Evolutionary conservation across 2,113 vertebrate species (phyloP), one percentile per base, ranked within the genome.

Genomic region (Nettapus auritus): DNA sequence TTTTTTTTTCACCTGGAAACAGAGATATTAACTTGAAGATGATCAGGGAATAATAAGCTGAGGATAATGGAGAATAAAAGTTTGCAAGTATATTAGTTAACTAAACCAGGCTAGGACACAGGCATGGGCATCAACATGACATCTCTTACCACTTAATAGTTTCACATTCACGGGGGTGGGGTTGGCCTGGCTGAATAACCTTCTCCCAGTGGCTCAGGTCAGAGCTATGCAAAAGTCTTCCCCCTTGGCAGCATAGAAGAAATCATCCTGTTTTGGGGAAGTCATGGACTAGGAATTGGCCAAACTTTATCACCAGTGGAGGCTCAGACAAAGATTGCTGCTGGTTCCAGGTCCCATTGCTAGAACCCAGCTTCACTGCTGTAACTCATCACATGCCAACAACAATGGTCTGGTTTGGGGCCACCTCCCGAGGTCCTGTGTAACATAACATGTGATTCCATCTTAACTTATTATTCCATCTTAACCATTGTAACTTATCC

Each of bases 361-460:
- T 78, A 28, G 44, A 73, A n/a, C 20, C 9, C 13, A 14, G 5
- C 2, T 20, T 88, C 56, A 11, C 23, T 52, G n/a, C 50, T 55
- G 7, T 25, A 70, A 25, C 3, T 21, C 34, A 62, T 33, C 55
- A 76, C 25, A 29, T 29, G 19, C 17, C 46, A 55, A 0, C 46
- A 55, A 0, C 0, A 0, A 14, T 70, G 29, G 6, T 18, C 85
- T 2, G 0, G 57, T 8, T 16, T 11, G 19, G n/a, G 68, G 8
- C 8, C 19, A 29, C 16, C 25, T 93, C 56, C 11, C 3, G 3
- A 28, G 52, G 17, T 70, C 60, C 31, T 18, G 17, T 57, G 22
- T 46, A 15, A 12, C 25, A 29, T 80, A 62, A 90, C 48, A 78
- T 75, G 13, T 71, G 62, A 88, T 60, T 73, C 42, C 60, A 8